Evolutionary conservation across 2,113 vertebrate species (phyloP).

Genomic region (Blennius ocellaris): DNA sequence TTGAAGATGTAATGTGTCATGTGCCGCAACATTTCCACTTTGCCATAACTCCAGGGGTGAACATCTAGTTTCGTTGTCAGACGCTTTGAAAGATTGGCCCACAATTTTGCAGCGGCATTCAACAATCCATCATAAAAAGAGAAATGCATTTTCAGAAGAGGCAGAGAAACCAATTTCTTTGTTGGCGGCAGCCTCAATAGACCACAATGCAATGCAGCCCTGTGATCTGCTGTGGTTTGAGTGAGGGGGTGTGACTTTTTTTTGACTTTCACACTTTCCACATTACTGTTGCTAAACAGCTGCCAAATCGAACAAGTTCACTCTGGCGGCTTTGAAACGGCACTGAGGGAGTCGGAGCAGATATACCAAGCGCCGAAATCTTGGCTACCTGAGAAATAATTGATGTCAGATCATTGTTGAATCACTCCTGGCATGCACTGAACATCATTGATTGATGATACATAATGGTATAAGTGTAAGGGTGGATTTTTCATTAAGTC

Average conservation of each 20-base stretch:
- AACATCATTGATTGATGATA: constrained; percentile 48
- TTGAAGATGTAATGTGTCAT: constrained; percentile 35
- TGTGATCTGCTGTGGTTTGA: constrained; percentile 36
- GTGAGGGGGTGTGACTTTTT: constrained; percentile 39
- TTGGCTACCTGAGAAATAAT: constrained; percentile 35
- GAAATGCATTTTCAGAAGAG: constrained; percentile 64
- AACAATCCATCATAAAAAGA: constrained; percentile 62
- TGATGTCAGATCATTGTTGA: constrained; percentile 37
- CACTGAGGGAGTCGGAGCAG: constrained; percentile 47
- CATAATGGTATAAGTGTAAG: constrained; percentile 28
- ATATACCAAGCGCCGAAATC: constrained; percentile 34
- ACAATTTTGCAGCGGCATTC: constrained; percentile 56
- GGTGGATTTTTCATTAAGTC: constrained; percentile 57
- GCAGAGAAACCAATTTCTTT: constrained; percentile 62
- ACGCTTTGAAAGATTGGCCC: constrained; percentile 52
- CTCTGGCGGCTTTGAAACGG: constrained; percentile 25
- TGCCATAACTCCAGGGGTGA: constrained; percentile 43
- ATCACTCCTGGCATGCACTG: constrained; percentile 50
- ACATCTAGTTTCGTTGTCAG: constrained; percentile 60
- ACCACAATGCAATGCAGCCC: constrained; percentile 56
- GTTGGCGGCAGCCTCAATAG: constrained; percentile 54
- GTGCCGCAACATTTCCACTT: constrained; percentile 43
- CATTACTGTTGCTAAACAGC: background rate
- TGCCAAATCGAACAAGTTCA: constrained; percentile 13
- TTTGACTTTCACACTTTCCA: constrained; percentile 26